Percentiles rank a stretch among this genome's conserved stretches.
phyloP scores from a whole-genome alignment of 2,888 invertebrate species.

The Drosophila peninsularis region DNA sequence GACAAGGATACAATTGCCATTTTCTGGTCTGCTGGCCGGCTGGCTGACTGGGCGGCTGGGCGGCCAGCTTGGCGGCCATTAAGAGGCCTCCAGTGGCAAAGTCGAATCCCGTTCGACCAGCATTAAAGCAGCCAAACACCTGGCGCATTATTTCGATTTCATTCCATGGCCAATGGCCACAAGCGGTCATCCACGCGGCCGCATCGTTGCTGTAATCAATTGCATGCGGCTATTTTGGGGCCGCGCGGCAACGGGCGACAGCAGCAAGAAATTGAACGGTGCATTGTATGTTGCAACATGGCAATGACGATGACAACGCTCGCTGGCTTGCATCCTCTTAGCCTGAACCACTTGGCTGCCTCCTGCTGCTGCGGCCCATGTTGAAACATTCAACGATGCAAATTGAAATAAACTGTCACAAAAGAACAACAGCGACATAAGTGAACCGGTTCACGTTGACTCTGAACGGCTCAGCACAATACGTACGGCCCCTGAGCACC shows the following conservation, averaged over 20 bases:
- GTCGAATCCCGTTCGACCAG: slow-evolving; percentile 32
- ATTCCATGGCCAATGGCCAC: slow-evolving; percentile 39
- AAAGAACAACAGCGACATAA: slow-evolving; percentile 24
- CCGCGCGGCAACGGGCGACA: slow-evolving; percentile 11
- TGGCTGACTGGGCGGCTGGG: not conserved
- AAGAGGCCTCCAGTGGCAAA: slow-evolving; percentile 27
- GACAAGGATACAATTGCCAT: slow-evolving; percentile 40
- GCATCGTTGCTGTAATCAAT: slow-evolving; percentile 72
- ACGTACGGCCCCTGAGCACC: not conserved
- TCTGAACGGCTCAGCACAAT: slow-evolving; percentile 18
- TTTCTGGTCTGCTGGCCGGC: slow-evolving; percentile 19
- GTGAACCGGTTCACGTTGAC: slow-evolving; percentile 7
- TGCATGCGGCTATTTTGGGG: slow-evolving; percentile 72
- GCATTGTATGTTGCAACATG: slow-evolving; percentile 31
- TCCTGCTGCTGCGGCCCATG: slow-evolving; percentile 30
- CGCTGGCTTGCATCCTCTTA: not conserved
- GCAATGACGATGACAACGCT: slow-evolving; percentile 43
- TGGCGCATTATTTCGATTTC: slow-evolving; percentile 62
- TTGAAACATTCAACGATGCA: slow-evolving; percentile 58
- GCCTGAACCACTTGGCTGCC: slow-evolving; percentile 4
- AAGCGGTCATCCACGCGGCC: slow-evolving; percentile 36
- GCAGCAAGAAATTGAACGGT: not conserved
- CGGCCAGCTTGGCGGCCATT: slow-evolving; percentile 13
- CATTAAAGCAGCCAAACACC: slow-evolving; percentile 44
- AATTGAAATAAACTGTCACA: slow-evolving; percentile 63